Base-by-base conservation (phyloP, 35 echinoderm and acorn worm species). In the Apostichopus parvimensis region DNA sequence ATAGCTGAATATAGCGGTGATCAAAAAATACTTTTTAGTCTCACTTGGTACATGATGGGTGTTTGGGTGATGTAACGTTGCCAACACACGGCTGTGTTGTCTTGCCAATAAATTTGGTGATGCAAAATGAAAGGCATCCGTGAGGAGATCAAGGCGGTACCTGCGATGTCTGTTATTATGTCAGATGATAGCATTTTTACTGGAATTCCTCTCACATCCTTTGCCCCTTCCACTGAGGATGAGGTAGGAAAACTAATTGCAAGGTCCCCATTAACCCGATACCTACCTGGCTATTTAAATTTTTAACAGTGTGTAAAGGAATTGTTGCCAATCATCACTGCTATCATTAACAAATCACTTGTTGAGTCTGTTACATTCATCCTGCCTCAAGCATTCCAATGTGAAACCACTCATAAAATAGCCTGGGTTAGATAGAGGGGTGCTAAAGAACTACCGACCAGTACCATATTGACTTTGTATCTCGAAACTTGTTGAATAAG, bases 361-460 rank as follows among this genome's bases (percentile, higher is more conserved):
- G 57, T 18, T 62, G 83, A 91, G 61, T 90, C 91, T 6, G n/a
- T 54, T 26, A 79, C 87, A 76, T 56, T 56, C 80, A 52, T 7
- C 65, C 21, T 66, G n/a, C 45, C 92, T 91, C 28, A 93, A 94
- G 53, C 71, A 66, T 15, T 77, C 95, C 60, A 23, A 92, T 76
- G 71, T 94, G 45, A 91, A 58, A 55, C 95, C 92, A 26, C 70
- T 94, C 17, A 56, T 96, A 10, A 94, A 92, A 53, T 94, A 96
- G 54, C 66, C 82, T 22, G 89, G 73, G 20, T 53, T 94, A 56
- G 92, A 94, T 77, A 64, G 24, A 12, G 87, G 90, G 24, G 18
- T 24, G 34, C 86, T 94, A 18, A 92, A 84, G 8, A 94, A 94
- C 57, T 94, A 94, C 76, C 84, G 95, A 23, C 90, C 95, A 23